Evolutionary conservation across 2,113 vertebrate genomes (phyloP).

Genomic region (Cyprinodon tularosa): DNA sequence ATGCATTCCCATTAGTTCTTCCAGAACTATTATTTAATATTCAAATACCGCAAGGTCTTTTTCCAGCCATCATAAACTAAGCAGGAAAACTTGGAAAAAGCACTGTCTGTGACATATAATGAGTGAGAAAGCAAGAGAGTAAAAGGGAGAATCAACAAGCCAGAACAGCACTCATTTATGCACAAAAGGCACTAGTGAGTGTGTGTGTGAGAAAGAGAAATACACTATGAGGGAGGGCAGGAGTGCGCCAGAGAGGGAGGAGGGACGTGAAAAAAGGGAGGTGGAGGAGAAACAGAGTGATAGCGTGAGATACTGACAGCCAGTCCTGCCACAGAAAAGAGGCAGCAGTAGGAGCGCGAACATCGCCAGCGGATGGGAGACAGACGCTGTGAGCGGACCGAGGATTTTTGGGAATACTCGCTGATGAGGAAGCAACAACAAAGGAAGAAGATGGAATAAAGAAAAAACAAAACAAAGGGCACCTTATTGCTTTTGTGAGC

Average conservation of each 20-base stretch:
- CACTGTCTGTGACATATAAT: constrained; percentile 53
- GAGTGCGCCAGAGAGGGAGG: constrained; percentile 52
- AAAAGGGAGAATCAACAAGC: constrained; percentile 55
- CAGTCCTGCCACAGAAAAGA: constrained; percentile 73
- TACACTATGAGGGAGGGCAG: constrained; percentile 29
- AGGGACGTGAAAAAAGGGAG: constrained; percentile 44
- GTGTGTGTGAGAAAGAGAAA: constrained; percentile 26
- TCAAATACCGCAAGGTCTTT: neutral
- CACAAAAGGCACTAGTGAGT: constrained; percentile 51
- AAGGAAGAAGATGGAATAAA: constrained; percentile 64
- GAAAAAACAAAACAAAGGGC: constrained; percentile 19
- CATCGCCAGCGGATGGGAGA: constrained; percentile 49
- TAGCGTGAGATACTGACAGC: constrained; percentile 68
- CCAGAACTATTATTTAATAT: neutral
- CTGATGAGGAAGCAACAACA: constrained; percentile 55
- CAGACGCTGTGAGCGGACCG: constrained; percentile 42
- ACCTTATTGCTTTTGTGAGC: constrained; percentile 54
- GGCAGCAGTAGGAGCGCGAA: constrained; percentile 50
- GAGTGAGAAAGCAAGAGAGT: constrained; percentile 39
- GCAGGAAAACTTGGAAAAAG: constrained; percentile 17
- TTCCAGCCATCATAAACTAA: neutral
- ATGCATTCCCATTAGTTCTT: too few relatives aligned
- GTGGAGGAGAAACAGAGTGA: constrained; percentile 32
- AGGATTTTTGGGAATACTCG: constrained; percentile 60
- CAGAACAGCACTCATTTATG: constrained; percentile 66